Conservation (phyloP, 2,797 vertebrate species). For the Argyrosomus regius region DNA sequence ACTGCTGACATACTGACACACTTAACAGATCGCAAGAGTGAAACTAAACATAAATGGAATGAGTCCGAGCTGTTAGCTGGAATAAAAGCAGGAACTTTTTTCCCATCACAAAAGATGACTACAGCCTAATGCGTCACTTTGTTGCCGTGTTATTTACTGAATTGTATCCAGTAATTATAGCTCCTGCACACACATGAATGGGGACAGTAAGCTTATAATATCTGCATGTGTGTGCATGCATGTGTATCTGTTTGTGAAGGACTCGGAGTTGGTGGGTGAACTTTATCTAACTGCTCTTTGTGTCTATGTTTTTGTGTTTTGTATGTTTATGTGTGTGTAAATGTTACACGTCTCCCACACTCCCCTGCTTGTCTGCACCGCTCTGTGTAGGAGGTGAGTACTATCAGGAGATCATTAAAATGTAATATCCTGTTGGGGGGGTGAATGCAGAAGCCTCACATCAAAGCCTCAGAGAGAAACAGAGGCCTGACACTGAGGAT, state of each 20-base stretch:
- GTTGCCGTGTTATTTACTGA: not conserved
- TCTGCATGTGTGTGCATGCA: not conserved
- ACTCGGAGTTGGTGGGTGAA: slow-evolving; percentile 4
- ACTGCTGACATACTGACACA: slow-evolving; percentile 51
- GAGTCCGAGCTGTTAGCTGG: not conserved
- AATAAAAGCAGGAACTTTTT: slow-evolving; percentile 18
- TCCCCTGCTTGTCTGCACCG: slow-evolving; percentile 14
- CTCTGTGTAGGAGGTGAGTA: slow-evolving; percentile 14
- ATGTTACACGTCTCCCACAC: slow-evolving; percentile 20
- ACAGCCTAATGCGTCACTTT: not conserved
- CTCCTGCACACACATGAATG: not conserved
- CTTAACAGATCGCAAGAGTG: not conserved
- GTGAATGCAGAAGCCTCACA: slow-evolving; percentile 39
- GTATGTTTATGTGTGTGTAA: not conserved
- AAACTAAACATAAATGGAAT: not conserved
- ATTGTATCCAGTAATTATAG: not conserved
- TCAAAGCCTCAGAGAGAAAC: slow-evolving; percentile 61
- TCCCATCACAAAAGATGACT: not conserved
- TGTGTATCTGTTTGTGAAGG: slow-evolving; percentile 6
- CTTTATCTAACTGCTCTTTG: not conserved
- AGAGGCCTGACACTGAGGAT: slow-evolving; percentile 47
- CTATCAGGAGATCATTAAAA: slow-evolving; percentile 67
- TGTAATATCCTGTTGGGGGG: slow-evolving; percentile 66
- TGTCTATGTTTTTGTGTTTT: not conserved
- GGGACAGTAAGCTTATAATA: not conserved